Conservation (phyloP, 2,797 vertebrate species). For the Ceyx erithaca region DNA sequence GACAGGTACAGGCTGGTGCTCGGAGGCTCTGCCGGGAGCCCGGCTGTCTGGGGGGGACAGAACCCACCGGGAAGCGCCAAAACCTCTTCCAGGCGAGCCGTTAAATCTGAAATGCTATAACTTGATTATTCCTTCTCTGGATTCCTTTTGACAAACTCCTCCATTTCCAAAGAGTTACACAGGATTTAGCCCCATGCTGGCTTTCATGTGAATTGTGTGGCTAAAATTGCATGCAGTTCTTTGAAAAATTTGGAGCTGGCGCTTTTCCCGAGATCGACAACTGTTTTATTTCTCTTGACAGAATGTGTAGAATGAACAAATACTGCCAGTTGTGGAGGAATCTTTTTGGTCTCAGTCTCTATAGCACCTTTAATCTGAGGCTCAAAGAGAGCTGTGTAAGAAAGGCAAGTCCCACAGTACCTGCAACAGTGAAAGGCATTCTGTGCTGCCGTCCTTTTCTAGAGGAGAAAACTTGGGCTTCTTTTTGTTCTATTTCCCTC, state of each 20-base stretch:
- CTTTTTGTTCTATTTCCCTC: rapidly evolving
- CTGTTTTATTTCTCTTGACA: constrained; percentile 65
- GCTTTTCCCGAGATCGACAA: constrained; percentile 15
- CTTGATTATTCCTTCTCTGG: constrained; percentile 50
- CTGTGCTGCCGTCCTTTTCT: rapidly evolving
- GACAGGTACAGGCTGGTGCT: constrained; percentile 12
- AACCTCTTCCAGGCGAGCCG: neutral
- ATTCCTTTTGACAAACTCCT: constrained; percentile 44
- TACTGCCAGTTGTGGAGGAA: neutral
- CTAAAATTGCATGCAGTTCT: constrained; percentile 10
- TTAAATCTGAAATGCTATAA: constrained; percentile 42
- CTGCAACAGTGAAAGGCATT: rapidly evolving
- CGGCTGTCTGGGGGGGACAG: neutral
- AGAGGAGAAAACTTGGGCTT: neutral
- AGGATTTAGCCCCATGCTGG: constrained; percentile 27
- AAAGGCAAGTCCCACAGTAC: neutral
- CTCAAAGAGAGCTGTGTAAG: neutral
- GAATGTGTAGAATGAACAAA: constrained; percentile 20
- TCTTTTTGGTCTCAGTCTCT: neutral
- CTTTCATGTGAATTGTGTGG: constrained; percentile 10
- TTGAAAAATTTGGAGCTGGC: constrained; percentile 35
- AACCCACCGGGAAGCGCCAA: neutral
- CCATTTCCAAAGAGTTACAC: constrained; percentile 59
- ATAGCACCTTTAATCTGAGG: neutral
- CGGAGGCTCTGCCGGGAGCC: neutral